phyloP scores from a whole-genome alignment of 2,797 vertebrate species.

The Podarcis siculus region DNA sequence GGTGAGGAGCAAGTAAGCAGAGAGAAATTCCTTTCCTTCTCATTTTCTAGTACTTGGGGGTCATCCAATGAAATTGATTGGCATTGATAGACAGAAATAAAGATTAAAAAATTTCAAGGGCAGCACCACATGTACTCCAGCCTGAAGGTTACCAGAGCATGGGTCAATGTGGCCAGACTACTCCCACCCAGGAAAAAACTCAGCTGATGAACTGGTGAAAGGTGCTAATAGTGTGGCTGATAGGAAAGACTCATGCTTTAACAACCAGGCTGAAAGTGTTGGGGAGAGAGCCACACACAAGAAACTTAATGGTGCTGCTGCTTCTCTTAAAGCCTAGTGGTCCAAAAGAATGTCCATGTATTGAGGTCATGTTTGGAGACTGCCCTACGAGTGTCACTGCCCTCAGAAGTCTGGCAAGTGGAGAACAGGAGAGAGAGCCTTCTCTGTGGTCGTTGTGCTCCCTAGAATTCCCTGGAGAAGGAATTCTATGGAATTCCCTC shows the following conservation, averaged over 20 bases:
- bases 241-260: background rate
- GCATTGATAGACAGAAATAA: background rate
- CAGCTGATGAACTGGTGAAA: too few species aligned
- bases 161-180: too few species aligned
- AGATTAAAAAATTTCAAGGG: too few species aligned
- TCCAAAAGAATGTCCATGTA: too few species aligned
- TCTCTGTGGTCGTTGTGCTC: background rate
- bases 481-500: background rate
- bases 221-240: background rate
- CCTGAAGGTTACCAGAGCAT: too few species aligned
- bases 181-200: too few species aligned
- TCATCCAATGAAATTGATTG: background rate
- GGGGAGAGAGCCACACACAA: background rate
- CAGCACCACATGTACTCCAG: too few species aligned
- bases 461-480: too few species aligned
- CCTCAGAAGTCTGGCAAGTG: background rate
- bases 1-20: background rate
- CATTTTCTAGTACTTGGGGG: background rate
- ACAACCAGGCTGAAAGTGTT: background rate
- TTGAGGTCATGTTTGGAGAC: too few species aligned
- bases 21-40: background rate
- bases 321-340: background rate
- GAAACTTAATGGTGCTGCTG: background rate
- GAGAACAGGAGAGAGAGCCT: background rate
- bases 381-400: background rate